Evolutionary conservation across 2,797 vertebrate species (phyloP).

Genomic region (Artibeus lituratus): DNA sequence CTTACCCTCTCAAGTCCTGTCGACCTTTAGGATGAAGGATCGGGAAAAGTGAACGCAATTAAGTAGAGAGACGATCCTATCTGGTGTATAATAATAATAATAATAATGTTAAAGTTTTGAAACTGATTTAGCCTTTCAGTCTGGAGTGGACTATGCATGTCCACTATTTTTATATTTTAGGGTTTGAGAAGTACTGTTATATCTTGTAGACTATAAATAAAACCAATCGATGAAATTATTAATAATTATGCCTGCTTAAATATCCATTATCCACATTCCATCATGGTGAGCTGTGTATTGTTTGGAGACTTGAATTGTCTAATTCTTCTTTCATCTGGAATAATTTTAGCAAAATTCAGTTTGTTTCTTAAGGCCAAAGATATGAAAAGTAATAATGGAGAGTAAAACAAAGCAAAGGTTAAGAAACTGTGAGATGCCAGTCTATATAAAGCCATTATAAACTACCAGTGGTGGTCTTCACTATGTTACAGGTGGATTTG

Average conservation of each 20-base stretch:
- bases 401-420: not conserved
- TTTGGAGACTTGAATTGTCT: slow-evolving; percentile 22
- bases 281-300: not conserved
- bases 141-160: not conserved
- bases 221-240: not conserved
- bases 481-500: not conserved
- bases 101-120: not conserved
- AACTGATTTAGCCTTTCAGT: not conserved
- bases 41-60: not conserved
- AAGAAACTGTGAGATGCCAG: not conserved
- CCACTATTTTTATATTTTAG: not conserved
- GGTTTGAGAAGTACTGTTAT: not conserved
- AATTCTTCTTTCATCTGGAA: not conserved
- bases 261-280: not conserved
- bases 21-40: not conserved
- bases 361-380: not conserved
- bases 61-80: not conserved
- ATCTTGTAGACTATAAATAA: not conserved
- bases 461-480: not conserved
- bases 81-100: not conserved
- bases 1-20: not conserved
- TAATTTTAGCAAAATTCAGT: not conserved
- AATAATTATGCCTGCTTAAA: not conserved
- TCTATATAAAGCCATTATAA: not conserved
- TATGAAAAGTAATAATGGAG: not conserved